Percentiles rank a stretch among this genome's conserved stretches.
Conservation (phyloP, 2,888 invertebrate species). For the Melanostoma mellinum region DNA sequence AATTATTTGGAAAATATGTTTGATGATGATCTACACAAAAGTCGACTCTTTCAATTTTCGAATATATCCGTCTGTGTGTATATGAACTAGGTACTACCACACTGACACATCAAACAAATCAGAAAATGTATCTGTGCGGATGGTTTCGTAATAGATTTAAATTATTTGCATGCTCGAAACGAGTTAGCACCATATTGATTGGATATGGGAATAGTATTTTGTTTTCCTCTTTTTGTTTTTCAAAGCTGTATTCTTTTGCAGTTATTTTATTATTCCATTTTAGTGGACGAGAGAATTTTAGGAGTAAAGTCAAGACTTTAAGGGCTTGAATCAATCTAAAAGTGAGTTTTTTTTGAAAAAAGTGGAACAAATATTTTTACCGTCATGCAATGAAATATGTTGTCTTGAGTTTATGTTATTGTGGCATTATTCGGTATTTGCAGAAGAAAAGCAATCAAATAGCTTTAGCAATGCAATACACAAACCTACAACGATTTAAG, state of each 20-base stretch:
- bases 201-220: slow-evolving; percentile 70
- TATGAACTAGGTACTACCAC: neutral
- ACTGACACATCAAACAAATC: neutral
- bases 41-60: slow-evolving; percentile 17
- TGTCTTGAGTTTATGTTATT: too few species aligned
- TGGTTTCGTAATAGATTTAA: slow-evolving; percentile 68
- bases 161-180: slow-evolving; percentile 70
- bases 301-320: too few species aligned
- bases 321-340: too few species aligned
- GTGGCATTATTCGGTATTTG: too few species aligned
- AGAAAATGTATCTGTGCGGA: slow-evolving; percentile 43
- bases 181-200: slow-evolving; percentile 71
- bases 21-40: slow-evolving; percentile 60
- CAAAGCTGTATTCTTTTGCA: neutral
- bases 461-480: too few species aligned
- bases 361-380: too few species aligned
- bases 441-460: too few species aligned
- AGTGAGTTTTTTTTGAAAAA: too few species aligned
- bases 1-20: slow-evolving; percentile 72
- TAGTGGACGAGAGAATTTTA: too few species aligned
- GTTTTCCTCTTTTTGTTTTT: slow-evolving; percentile 13
- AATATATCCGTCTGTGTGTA: neutral
- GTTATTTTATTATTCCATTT: neutral
- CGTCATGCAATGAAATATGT: too few species aligned
- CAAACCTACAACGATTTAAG: too few species aligned